Evolutionary conservation across 2,888 invertebrate genomes (phyloP).

Genomic region (Ditylenchus weischeri): DNA sequence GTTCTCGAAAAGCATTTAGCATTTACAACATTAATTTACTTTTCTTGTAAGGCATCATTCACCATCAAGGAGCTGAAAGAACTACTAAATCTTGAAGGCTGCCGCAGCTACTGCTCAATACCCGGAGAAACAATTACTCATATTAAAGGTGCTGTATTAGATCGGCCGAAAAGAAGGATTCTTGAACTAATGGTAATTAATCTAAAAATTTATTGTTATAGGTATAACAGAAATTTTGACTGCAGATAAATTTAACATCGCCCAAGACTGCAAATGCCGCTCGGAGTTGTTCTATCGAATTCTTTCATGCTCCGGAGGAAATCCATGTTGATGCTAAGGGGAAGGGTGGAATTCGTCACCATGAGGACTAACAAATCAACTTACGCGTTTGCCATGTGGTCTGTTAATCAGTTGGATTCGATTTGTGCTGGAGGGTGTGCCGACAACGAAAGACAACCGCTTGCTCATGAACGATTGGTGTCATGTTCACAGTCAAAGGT

Average conservation of each 20-base stretch:
- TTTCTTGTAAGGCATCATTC: slow-evolving; percentile 80
- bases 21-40: slow-evolving; percentile 9
- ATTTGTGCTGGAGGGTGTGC: slow-evolving; percentile 47
- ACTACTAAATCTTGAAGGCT: slow-evolving; percentile 72
- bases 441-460: slow-evolving; percentile 35
- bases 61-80: slow-evolving; percentile 97
- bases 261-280: slow-evolving; percentile 12
- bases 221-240: background rate
- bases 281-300: slow-evolving; percentile 30
- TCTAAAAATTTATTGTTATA: too few relatives aligned
- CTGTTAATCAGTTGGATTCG: slow-evolving; percentile 63
- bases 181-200: slow-evolving; percentile 34
- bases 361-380: slow-evolving; percentile 21
- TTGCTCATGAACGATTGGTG: slow-evolving; percentile 50
- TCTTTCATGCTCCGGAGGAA: slow-evolving; percentile 28
- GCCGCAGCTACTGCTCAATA: slow-evolving; percentile 26
- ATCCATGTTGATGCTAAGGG: slow-evolving; percentile 31
- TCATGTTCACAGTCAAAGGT: slow-evolving; percentile 40
- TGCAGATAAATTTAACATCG: slow-evolving; percentile 18
- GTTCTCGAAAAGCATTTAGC: slow-evolving; percentile 20
- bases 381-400: slow-evolving; percentile 65
- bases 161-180: slow-evolving; percentile 43
- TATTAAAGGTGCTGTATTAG: slow-evolving; percentile 28
- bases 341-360: slow-evolving; percentile 31
- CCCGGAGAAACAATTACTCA: slow-evolving; percentile 22